Evolutionary conservation across 1,140 invertebrate genomes (phyloP).

Genomic region (Reticulitermes speratus): DNA sequence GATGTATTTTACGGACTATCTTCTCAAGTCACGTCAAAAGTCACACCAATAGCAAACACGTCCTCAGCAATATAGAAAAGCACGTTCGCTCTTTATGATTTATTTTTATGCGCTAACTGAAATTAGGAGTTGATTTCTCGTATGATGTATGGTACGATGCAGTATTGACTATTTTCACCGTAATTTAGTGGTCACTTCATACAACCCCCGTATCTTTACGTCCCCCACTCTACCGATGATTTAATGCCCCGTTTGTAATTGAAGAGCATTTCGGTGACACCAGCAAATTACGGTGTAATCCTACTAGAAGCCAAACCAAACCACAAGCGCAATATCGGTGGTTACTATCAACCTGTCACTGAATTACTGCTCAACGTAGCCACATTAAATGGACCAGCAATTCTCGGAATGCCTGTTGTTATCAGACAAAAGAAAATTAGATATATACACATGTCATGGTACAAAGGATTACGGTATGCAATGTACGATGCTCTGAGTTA

Average conservation of each 20-base stretch:
- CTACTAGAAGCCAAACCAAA: too few species aligned
- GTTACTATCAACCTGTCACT: background rate
- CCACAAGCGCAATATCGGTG: background rate
- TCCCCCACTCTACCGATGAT: background rate
- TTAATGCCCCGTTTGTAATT: background rate
- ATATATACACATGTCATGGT: too few species aligned
- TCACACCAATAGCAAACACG: too few species aligned
- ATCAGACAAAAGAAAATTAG: background rate
- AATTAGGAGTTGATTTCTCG: too few species aligned
- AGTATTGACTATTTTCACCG: background rate
- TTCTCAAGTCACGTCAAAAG: too few species aligned
- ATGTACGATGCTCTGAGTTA: too few species aligned
- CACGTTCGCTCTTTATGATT: too few species aligned
- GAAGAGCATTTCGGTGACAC: background rate
- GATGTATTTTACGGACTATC: too few species aligned
- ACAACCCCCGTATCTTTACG: background rate
- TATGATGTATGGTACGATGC: background rate
- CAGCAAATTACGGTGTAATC: background rate
- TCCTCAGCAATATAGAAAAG: too few species aligned
- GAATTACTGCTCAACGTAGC: background rate
- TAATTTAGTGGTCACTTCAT: background rate
- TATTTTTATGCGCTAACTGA: too few species aligned
- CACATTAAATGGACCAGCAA: slow-evolving; percentile 7
- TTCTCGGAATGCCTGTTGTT: background rate
- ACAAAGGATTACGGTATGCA: too few species aligned